Evolutionary conservation across 2,888 invertebrate species (phyloP), one percentile per base, ranked within the genome.

Genomic region (Eristalis arbustorum): DNA sequence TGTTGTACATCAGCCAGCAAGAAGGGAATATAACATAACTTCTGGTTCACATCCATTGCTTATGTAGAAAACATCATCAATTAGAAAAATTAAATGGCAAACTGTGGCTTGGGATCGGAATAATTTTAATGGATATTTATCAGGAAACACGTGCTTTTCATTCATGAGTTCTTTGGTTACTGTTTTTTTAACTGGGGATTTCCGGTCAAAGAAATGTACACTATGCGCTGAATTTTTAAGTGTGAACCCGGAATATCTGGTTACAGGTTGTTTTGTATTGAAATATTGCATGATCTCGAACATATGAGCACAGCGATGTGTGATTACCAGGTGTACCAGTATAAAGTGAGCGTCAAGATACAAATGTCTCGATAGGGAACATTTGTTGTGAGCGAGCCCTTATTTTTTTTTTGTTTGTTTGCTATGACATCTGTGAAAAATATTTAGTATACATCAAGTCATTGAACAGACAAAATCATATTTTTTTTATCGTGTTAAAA

Each of bases 11-110:
- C 25, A 56, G 49, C 56, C 25, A 56, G 28, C 34, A 23, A 64
- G 11, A 59, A 13, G 42, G 22, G 42, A 18, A 22, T 22, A 25
- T 69, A 25, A 37, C 22, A 14, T 25, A 40, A 64, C 31, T 14
- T 59, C 22, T 57, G 25, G 14, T 63, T 34, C 6, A 31, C 14
- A 63, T 61, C 56, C 22, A 66, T 11, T 62, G 13, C 28, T 62
- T 77, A 56, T 31, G 22, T 62, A 62, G 23, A 37, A 34, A 37
- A 68, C 49, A 63, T 22, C 37, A 69, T 69, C 37, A 69, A 63
- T 69, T 68, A 63, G 25, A 69, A 37, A 25, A 37, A 77, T 76
- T 69, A 64, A 57, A 77, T 71, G 56, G 69, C 40, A 71, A 64
- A 61, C 49, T 76, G 42, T 28, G 63, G 14, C 59, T 59, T 59